phyloP scores from a whole-genome alignment of 2,797 vertebrate species.

The Sciaenops ocellatus region DNA sequence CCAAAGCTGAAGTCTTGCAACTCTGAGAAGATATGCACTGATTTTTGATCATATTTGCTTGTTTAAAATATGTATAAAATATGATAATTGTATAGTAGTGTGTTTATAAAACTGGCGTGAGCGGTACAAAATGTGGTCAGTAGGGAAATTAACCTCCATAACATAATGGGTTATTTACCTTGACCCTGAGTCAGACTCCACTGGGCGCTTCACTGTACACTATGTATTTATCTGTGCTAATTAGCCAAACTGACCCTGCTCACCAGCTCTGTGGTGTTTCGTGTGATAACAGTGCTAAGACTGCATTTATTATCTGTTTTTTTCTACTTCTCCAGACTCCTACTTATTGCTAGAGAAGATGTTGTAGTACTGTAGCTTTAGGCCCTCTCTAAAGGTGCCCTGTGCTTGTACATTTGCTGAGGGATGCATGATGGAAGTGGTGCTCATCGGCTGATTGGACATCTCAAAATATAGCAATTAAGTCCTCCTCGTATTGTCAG shows the following conservation, averaged over 20 bases:
- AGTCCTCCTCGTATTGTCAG: conserved; percentile 8
- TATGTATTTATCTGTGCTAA: conserved; percentile 65
- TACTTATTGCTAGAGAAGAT: conserved; percentile 38
- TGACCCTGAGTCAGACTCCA: conserved; percentile 25
- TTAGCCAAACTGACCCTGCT: conserved; percentile 53
- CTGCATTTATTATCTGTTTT: conserved; percentile 38
- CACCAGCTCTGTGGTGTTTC: conserved; percentile 45
- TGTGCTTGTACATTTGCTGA: conserved; percentile 60
- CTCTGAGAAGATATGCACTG: conserved; percentile 64
- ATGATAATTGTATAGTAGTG: conserved; percentile 49
- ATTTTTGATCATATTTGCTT: conserved; percentile 44
- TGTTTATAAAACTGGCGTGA: conserved; percentile 39
- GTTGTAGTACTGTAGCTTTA: conserved; percentile 55
- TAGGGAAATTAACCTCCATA: conserved; percentile 39
- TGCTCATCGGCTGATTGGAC: conserved; percentile 35
- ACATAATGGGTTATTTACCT: conserved; percentile 26
- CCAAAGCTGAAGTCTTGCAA: conserved; percentile 68
- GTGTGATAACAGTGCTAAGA: conserved; percentile 37
- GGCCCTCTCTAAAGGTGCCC: conserved; percentile 27
- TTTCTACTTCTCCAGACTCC: conserved; percentile 18
- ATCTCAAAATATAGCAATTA: conserved; percentile 11
- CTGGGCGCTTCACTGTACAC: conserved; percentile 23
- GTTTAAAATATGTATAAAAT: conserved; percentile 53
- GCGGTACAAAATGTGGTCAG: conserved; percentile 54
- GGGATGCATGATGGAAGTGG: conserved; percentile 40